Base-by-base conservation (phyloP, 2,888 invertebrate species). In the Campopleginae sp. region DNA sequence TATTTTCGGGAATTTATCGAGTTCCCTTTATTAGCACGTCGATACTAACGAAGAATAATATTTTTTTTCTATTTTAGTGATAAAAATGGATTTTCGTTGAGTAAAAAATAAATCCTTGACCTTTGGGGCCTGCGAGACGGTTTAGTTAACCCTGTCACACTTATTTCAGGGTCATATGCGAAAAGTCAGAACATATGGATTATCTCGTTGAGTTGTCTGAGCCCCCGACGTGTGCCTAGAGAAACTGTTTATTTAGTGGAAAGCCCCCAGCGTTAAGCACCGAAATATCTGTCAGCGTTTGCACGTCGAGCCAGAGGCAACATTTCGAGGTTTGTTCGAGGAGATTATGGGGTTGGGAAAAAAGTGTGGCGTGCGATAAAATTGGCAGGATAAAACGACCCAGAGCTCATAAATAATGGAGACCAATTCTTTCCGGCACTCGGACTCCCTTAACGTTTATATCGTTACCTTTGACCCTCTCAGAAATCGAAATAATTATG, bases 241-340 rank as follows among this genome's bases (percentile, higher is more conserved):
- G 12, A 48, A 19, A 65, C 76, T 77, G 84, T 84, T 80, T 84
- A 80, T 76, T 77, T 72, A 58, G 58, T 48, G 61, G 76, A 80
- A 63, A 61, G 27, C 79, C 12, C 79, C 38, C 23, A 72, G 65
- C 80, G 38, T 46, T 76, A 46, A 66, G 76, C 77, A 80, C 84
- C 66, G 66, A 84, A 84, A 84, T 84, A 84, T 80, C 80, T 66
- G 54, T 27, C 80, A 31, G 66, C 38, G 38, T 44, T 71, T 38
- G 31, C 51, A 72, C 74, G 70, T 66, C 23, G 27, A 27, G 58
- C 58, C 14, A 27, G 4, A 23, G 33, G 8, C 1, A 58, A 27
- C 27, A 27, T 58, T 27, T 27, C 58, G 14, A 27, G 4, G 12
- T 27, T 58, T 27, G 1, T 5, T 58, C 27, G 12, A 14, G 27